Conservation (phyloP, 2,113 vertebrate species). For the Gasterosteus nipponicus region DNA sequence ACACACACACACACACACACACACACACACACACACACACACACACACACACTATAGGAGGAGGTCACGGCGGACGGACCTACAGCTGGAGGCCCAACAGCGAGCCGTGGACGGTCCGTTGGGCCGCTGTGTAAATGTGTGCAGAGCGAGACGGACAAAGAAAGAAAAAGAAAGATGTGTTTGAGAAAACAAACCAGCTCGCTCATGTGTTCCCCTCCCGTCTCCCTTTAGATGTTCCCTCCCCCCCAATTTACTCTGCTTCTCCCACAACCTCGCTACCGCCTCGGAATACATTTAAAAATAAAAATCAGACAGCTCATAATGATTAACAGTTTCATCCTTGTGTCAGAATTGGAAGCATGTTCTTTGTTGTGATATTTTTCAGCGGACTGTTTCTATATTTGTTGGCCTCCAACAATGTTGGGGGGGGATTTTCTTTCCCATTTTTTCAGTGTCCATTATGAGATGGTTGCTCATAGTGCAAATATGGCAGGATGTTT, state of each 20-base stretch:
- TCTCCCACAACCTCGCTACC: neutral
- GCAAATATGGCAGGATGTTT: too few species aligned
- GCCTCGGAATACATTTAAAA: constrained; percentile 4
- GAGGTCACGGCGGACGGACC: constrained; percentile 57
- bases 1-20: too few species aligned
- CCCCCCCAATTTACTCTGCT: constrained; percentile 24
- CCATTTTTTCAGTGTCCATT: neutral
- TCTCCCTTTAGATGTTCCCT: constrained; percentile 12
- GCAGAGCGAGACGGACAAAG: constrained; percentile 21
- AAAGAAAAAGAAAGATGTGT: constrained; percentile 48
- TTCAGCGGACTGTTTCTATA: neutral
- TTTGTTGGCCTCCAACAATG: too few species aligned
- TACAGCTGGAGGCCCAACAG: constrained; percentile 21
- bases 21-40: too few species aligned
- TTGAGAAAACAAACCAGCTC: constrained; percentile 40
- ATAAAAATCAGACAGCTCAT: too few species aligned
- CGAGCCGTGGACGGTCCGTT: constrained; percentile 6
- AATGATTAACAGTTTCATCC: neutral
- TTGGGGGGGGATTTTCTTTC: too few species aligned
- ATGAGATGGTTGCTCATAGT: neutral
- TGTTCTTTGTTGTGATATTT: neutral
- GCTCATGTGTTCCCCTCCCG: constrained; percentile 29
- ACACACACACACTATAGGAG: constrained; percentile 38
- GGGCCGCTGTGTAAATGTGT: constrained; percentile 59
- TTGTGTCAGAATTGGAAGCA: neutral